Evolutionary conservation across 2,113 vertebrate species (phyloP), one percentile per base, ranked within the genome.

Genomic region (Erinaceus europaeus): DNA sequence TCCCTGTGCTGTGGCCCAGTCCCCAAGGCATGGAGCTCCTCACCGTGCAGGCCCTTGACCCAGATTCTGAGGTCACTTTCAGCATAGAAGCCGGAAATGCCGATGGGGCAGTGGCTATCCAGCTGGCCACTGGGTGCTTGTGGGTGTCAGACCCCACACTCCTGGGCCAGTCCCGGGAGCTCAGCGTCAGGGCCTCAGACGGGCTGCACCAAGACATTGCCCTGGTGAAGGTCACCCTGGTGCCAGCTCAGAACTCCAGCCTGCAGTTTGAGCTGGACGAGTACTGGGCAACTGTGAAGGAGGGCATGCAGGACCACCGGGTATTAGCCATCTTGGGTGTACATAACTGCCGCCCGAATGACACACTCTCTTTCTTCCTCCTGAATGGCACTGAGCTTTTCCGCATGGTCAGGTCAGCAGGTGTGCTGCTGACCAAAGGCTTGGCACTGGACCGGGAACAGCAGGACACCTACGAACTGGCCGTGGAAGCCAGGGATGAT

Each of bases 391-490:
- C 96, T 17, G 98, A 98, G 2, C 97, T 84, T 87, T 99, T 99
- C 95, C 90, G 94, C 20, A 94, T 99, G 88, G 96, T 98, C 42
- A 93, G 83, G 20, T 98, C 98, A 3, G 98, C 98, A 23, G 99
- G 99, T 0, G 95, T 99, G 8, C 94, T 99, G 32, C 98, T 98
- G 93, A 99, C 98, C 12, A 98, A 96, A 0, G 98, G 97, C 0
- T 48, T 98, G 61, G 95, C 97, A 0, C 98, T 99, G 94, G 99
- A 99, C 94, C 95, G 98, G 0, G 99, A 99, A 92, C 93, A 95
- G 53, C 97, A 97, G 85, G 98, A 98, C 6, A 23, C 95, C 65
- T 97, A 98, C 0, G 96, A 98, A 13, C 79, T 99, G 15, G 96
- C 97, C 50, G 98, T 99, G 74, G 98, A 98, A 94, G 97, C 98